Conservation (phyloP, 2,888 invertebrate species). For the Andrena flavipes region DNA sequence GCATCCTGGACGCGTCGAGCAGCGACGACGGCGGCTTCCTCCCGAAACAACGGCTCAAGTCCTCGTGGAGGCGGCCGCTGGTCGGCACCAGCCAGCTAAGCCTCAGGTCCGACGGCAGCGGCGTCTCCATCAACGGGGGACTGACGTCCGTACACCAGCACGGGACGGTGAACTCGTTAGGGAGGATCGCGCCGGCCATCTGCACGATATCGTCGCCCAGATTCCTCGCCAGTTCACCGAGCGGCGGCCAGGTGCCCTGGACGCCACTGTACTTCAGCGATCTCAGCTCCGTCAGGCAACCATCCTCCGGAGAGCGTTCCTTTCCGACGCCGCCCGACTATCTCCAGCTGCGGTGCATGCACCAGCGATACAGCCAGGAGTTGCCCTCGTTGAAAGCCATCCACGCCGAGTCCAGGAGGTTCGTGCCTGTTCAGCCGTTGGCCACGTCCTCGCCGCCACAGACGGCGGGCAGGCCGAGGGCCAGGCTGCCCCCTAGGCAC, state of each 20-base stretch:
- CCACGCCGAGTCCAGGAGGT: constrained; percentile 89
- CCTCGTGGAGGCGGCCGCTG: constrained; percentile 85
- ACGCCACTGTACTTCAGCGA: constrained; percentile 93
- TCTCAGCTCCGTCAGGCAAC: constrained; percentile 93
- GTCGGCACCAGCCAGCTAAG: constrained; percentile 89
- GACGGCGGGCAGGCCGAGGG: constrained; percentile 86
- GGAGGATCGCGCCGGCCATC: constrained; percentile 71
- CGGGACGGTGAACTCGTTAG: constrained; percentile 65
- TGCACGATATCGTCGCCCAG: constrained; percentile 79
- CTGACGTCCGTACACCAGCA: constrained; percentile 65
- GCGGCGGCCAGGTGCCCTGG: constrained; percentile 88
- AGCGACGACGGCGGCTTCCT: constrained; percentile 95
- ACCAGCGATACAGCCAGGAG: constrained; percentile 90
- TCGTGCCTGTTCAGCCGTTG: constrained; percentile 88
- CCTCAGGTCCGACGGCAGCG: constrained; percentile 89
- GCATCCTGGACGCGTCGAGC: constrained; percentile 87
- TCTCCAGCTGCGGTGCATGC: constrained; percentile 88
- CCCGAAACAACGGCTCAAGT: constrained; percentile 85
- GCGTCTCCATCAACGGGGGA: constrained; percentile 82
- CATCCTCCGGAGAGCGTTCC: constrained; percentile 92
- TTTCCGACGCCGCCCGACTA: constrained; percentile 91
- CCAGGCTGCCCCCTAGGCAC: constrained; percentile 89
- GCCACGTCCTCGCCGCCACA: constrained; percentile 88
- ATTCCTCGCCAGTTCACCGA: constrained; percentile 86
- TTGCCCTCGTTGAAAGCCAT: constrained; percentile 90